Evolutionary conservation across 2,113 vertebrate genomes (phyloP).

Genomic region (Pelecanoides urinatrix): DNA sequence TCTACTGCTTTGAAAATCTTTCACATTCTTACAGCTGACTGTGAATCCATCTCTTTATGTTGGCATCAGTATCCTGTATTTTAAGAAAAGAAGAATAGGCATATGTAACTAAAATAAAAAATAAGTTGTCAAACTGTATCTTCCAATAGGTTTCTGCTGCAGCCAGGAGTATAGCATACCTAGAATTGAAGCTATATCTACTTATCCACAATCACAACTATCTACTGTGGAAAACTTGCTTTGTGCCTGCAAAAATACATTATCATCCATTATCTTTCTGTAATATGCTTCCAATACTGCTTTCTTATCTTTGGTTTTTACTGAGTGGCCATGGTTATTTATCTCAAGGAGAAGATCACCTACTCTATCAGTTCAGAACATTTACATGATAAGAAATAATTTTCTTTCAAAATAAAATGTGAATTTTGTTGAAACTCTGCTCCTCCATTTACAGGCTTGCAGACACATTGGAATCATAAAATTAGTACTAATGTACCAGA

Average conservation of each 20-base stretch:
- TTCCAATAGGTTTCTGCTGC: neutral
- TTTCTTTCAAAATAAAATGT: neutral
- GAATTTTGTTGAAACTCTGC: neutral
- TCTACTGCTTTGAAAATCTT: neutral
- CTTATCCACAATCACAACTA: neutral
- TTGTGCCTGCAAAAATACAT: neutral
- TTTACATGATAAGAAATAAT: accelerated
- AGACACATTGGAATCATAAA: neutral
- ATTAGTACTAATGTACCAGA: neutral
- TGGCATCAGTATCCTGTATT: neutral
- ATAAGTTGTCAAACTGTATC: neutral
- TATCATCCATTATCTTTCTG: neutral
- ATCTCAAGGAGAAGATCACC: neutral
- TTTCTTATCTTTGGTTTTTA: neutral
- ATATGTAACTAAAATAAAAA: neutral
- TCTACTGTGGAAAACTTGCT: neutral
- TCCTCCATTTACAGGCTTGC: neutral
- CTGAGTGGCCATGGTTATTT: neutral
- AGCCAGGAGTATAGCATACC: neutral
- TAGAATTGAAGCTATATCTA: neutral
- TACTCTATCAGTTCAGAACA: neutral
- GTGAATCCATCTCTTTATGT: neutral
- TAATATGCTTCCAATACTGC: neutral
- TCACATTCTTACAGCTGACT: neutral
- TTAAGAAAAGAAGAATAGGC: neutral